Evolutionary conservation across 2,113 vertebrate genomes (phyloP).

Genomic region (Semicossyphus pulcher): DNA sequence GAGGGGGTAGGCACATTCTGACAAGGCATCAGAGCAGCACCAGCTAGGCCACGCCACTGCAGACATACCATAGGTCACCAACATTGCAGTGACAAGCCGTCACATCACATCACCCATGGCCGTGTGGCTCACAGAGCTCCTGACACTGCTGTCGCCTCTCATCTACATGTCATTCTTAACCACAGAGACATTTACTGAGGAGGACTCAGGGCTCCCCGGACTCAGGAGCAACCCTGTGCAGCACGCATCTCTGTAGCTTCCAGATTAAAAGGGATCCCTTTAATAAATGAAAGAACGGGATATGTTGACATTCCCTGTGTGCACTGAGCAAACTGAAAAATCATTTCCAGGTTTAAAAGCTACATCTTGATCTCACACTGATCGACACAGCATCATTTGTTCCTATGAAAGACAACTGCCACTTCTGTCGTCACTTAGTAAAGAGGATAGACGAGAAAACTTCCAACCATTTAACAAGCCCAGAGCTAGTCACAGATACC

Average conservation of each 20-base stretch:
- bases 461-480: constrained; percentile 22
- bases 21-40: constrained; percentile 56
- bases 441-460: constrained; percentile 27
- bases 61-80: constrained; percentile 70
- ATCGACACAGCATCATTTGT: constrained; percentile 33
- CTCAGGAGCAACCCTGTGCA: constrained; percentile 16
- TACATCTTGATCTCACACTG: constrained; percentile 35
- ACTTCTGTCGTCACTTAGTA: constrained; percentile 23
- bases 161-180: constrained; percentile 71
- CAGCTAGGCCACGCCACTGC: constrained; percentile 63
- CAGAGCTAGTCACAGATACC: constrained; percentile 20
- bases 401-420: constrained; percentile 16
- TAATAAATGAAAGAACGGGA: constrained; percentile 15
- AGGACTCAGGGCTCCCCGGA: constrained; percentile 36
- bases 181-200: constrained; percentile 58
- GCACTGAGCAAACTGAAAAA: neutral
- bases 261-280: constrained; percentile 25
- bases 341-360: constrained; percentile 19
- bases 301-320: too few relatives aligned
- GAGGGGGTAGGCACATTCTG: constrained; percentile 26
- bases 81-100: constrained; percentile 80
- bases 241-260: constrained; percentile 1
- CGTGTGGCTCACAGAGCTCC: constrained; percentile 73
- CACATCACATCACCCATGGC: constrained; percentile 80
- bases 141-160: constrained; percentile 81